These are phyloP conservation scores for Amazona guildingii DNA, from an alignment of 2,113 vertebrate species.

Conservation along the genomic window DNA sequence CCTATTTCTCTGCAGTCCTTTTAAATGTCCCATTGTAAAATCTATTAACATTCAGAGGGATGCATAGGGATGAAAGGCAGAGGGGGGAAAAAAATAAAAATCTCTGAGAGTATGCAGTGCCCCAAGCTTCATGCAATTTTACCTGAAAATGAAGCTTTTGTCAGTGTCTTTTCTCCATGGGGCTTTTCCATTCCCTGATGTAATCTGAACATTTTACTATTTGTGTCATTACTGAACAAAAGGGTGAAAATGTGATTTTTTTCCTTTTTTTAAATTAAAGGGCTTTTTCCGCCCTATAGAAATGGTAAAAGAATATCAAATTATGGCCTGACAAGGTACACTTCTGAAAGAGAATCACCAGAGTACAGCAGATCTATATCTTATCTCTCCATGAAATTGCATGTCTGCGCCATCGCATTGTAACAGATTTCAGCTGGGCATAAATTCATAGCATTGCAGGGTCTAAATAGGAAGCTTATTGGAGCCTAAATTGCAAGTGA, in stretches of 20 bases:
- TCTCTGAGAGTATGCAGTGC: not conserved
- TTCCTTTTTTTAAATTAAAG: conserved; percentile 41
- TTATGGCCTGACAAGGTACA: conserved; percentile 58
- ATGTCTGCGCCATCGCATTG: not conserved
- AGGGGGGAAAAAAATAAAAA: not conserved
- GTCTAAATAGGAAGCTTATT: conserved; percentile 11
- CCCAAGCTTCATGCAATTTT: not conserved
- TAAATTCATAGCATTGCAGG: not conserved
- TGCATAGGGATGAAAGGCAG: not conserved
- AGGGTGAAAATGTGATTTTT: conserved; percentile 26
- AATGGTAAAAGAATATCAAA: conserved; percentile 60
- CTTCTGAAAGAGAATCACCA: conserved; percentile 50
- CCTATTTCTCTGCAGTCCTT: conserved; percentile 28
- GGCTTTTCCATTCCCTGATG: conserved; percentile 45
- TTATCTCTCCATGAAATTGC: conserved; percentile 67
- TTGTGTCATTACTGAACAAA: conserved; percentile 64
- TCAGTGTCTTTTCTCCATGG: conserved; percentile 17
- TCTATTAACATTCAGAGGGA: conserved; percentile 41
- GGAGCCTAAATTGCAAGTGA: conserved; percentile 37
- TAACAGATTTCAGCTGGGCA: conserved; percentile 8
- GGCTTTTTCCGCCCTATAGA: not conserved
- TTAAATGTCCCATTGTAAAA: conserved; percentile 30
- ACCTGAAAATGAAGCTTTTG: conserved; percentile 61
- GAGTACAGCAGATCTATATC: conserved; percentile 67
- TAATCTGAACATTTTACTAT: conserved; percentile 62